Evolutionary conservation across 2,113 vertebrate species (phyloP).

Genomic region (Oncorhynchus masou): DNA sequence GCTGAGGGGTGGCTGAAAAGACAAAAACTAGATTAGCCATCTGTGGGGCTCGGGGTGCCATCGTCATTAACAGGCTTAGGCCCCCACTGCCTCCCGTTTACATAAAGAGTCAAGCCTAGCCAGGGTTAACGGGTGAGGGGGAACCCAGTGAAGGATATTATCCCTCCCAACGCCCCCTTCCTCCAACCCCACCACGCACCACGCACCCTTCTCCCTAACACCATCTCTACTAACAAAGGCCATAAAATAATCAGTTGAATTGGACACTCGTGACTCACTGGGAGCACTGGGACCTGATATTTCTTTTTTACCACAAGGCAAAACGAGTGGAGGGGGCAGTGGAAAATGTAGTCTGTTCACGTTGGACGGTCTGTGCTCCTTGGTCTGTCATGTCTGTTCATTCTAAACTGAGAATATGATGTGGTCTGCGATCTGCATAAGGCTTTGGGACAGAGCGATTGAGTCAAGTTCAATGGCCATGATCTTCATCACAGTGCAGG

Average conservation of each 20-base stretch:
- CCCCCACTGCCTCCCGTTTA: constrained; percentile 55
- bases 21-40: constrained; percentile 81
- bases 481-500: not conserved
- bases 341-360: constrained; percentile 38
- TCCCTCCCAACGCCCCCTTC: constrained; percentile 24
- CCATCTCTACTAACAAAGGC: constrained; percentile 22
- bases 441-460: not conserved
- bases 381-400: too few species aligned
- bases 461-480: not conserved
- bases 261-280: constrained; percentile 50
- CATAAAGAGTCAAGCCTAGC: constrained; percentile 50
- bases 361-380: constrained; percentile 4
- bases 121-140: constrained; percentile 25
- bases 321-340: constrained; percentile 16
- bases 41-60: constrained; percentile 72
- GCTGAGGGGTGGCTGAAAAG: constrained; percentile 54
- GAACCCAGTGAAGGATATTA: not conserved
- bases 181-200: constrained; percentile 23
- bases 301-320: constrained; percentile 42
- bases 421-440: not conserved
- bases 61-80: constrained; percentile 73
- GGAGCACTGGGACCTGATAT: constrained; percentile 51
- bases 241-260: constrained; percentile 26
- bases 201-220: constrained; percentile 20
- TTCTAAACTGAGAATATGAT: constrained; percentile 25